These are phyloP conservation scores for Metalampra italica DNA, from an alignment of 2,888 invertebrate species.

Conservation along the genomic window DNA sequence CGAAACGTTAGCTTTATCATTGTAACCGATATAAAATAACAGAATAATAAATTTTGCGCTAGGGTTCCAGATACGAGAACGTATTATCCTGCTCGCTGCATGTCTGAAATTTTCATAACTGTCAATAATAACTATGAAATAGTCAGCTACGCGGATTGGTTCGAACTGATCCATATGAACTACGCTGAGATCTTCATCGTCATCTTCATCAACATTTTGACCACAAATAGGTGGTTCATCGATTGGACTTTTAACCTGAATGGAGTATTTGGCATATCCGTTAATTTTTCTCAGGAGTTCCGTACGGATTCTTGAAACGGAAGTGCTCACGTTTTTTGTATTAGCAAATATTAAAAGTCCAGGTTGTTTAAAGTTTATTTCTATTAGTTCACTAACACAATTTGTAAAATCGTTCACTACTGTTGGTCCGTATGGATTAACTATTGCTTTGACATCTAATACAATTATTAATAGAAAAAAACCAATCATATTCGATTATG, in stretches of 20 bases:
- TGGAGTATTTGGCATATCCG: conserved; percentile 27
- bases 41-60: conserved; percentile 52
- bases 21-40: conserved; percentile 32
- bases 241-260: conserved; percentile 38
- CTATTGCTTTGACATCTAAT: conserved; percentile 18
- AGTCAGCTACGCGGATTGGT: conserved; percentile 39
- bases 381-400: conserved; percentile 42
- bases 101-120: conserved; percentile 41
- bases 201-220: conserved; percentile 17
- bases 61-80: conserved; percentile 60
- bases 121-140: conserved; percentile 51
- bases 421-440: conserved; percentile 47
- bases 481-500: conserved; percentile 16
- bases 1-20: conserved; percentile 22
- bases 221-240: conserved; percentile 35
- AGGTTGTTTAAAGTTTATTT: conserved; percentile 37
- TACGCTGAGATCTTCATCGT: conserved; percentile 17
- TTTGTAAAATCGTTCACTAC: conserved; percentile 41
- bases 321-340: conserved; percentile 34
- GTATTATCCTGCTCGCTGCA: conserved; percentile 39
- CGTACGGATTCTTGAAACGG: conserved; percentile 36
- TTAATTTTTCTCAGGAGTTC: conserved; percentile 40
- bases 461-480: conserved; percentile 13
- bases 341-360: conserved; percentile 48
- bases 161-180: conserved; percentile 37